Evolutionary conservation across 2,797 vertebrate species (phyloP), one percentile per base, ranked within the genome.

Genomic region (Xiphophorus birchmanni): DNA sequence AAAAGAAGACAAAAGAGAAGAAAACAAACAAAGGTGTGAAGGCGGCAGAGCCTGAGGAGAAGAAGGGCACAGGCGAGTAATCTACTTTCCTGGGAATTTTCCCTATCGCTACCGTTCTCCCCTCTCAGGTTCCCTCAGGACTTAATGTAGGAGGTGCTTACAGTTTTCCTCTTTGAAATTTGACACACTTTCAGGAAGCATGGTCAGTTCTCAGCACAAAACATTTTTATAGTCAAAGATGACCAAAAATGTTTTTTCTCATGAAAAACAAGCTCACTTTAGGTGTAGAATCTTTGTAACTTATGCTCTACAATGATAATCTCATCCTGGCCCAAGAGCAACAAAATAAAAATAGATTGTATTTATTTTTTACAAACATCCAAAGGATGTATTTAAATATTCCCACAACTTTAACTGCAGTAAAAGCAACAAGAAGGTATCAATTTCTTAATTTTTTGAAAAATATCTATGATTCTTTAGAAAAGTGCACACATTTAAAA

Each of bases 21-120:
- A 90, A 92, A 77, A 73, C 15, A 47, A 63, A 13, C 6, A 84
- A 88, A 82, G 86, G 88, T 0, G 74, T 80, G 74, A 93, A 89
- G 18, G 54, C 6, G 7, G 9, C 65, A 8, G 91, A 93, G 84
- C 90, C 87, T 72, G 88, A 82, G 40, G 89, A 89, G 72, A 82
- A 81, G 13, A 86, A 86, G 56, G 91, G 50, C 82, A 83, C 94
- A 82, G 95, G 96, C 92, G 58, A 91, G 18, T 6, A 12, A 13
- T 3, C 45, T 6, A 13, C 12, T 67, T 32, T 37, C 63, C 63
- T 65, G 32, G 35, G 32, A 0, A 42, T 45, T 15, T 44, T n/a
- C 1, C 2, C 8, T 12, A 42, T 40, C 1, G 6, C 23, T n/a
- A 1, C 23, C 37, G 5, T 7, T 71, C 67, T 44, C 21, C 10